Evolutionary conservation across 1,140 invertebrate genomes (phyloP), one percentile per base, ranked within the genome.

Genomic region (Spodoptera litura): DNA sequence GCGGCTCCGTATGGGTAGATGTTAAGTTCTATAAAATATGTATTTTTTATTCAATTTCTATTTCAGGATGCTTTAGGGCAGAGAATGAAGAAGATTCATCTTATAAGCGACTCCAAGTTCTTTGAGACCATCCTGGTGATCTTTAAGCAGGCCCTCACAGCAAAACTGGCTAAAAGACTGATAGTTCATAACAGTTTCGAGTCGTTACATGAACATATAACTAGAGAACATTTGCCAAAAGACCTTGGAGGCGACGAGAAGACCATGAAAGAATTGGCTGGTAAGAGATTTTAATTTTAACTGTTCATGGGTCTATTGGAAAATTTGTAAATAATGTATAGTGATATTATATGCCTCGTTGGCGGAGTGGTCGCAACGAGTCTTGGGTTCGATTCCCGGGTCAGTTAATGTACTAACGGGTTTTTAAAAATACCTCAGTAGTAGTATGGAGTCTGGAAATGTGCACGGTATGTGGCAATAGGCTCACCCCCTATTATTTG

Each of bases 161-260:
- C 90, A 10, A 95, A 95, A 87, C 62, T 95, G 25, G 82, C 85
- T 9, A 83, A 88, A 9, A 87, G 94, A 74, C 87, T 95, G 0
- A 87, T 91, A 59, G 83, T 92, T 5, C 89, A 90, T 38, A 84
- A 88, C 25, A 86, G 68, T 55, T 64, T 89, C 4, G 91, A 94
- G 20, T 89, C 92, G 0, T 74, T 95, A 5, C 82, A 95, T 55
- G 87, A 95, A 62, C 82, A 91, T 68, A 83, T 95, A 31, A 87
- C 93, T 0, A 93, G 89, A 80, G 87, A 91, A 12, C 81, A 93
- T 62, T 85, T 95, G 6, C 95, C 95, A 0, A 82, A 79, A 4
- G 94, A 95, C 31, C 95, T 94, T 78, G 94, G 92, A 0, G 95
- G 95, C 6, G 68, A 81, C 0, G 85, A 85, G 38, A 82, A 64